A percentile compares a stretch with the other conserved stretches of the same genome.
Conservation (phyloP, 2,113 vertebrate species). For the Petrocephalus zakoni region DNA sequence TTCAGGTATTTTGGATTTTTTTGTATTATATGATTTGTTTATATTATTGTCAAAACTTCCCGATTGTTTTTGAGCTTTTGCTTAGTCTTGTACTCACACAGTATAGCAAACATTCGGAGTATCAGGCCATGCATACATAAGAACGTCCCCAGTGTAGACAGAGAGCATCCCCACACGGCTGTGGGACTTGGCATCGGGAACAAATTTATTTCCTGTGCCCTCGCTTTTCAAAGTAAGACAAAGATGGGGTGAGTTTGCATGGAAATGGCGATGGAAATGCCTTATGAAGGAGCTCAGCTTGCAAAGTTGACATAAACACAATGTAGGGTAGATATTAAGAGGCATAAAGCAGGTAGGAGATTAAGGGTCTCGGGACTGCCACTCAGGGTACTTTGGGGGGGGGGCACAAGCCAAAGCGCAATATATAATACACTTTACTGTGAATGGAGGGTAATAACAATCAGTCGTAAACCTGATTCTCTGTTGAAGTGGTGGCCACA, state of each 20-base stretch:
- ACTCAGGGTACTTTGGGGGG: not conserved
- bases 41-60: not conserved
- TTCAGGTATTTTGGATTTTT: not conserved
- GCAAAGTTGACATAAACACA: not conserved
- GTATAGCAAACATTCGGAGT: not conserved
- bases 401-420: not conserved
- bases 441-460: not conserved
- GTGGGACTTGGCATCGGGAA: not conserved
- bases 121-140: not conserved
- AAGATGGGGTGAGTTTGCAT: not conserved
- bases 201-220: not conserved
- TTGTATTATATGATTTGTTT: not conserved
- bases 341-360: not conserved
- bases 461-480: not conserved
- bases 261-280: not conserved
- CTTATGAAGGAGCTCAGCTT: not conserved
- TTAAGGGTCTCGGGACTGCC: not conserved
- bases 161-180: not conserved
- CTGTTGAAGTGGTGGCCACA: not conserved
- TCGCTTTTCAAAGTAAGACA: not conserved
- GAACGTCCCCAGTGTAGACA: not conserved
- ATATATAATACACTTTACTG: not conserved
- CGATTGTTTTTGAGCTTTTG: not conserved
- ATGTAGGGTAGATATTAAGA: not conserved
- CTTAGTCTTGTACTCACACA: not conserved